Evolutionary conservation across 1,140 invertebrate genomes (phyloP).

Genomic region (Tetramorium parvispinum): DNA sequence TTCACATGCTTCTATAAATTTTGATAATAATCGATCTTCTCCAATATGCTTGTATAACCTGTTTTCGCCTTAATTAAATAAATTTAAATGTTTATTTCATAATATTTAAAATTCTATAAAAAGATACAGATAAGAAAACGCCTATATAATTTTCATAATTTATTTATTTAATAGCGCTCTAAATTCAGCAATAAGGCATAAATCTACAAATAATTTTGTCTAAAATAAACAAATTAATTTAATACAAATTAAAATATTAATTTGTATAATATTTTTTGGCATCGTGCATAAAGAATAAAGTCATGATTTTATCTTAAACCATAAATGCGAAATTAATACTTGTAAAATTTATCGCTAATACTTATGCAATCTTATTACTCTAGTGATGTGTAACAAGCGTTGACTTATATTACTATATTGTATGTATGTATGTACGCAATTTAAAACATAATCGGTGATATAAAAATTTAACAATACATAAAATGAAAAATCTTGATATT

Average conservation of each 20-base stretch:
- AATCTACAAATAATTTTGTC: neutral
- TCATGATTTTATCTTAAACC: neutral
- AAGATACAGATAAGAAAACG: neutral
- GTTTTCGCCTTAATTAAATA: neutral
- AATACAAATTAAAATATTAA: neutral
- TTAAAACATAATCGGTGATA: slow-evolving; percentile 3
- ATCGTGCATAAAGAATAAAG: neutral
- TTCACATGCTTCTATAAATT: neutral
- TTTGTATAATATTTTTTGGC: slow-evolving; percentile 50
- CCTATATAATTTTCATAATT: no score
- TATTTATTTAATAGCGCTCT: no score
- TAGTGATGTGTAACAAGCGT: neutral
- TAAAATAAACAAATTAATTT: neutral
- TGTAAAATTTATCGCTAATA: neutral
- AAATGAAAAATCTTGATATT: neutral
- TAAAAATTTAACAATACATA: neutral
- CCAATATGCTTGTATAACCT: neutral
- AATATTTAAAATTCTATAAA: no score
- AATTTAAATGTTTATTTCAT: no score
- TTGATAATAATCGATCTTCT: neutral
- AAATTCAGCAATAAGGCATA: no score
- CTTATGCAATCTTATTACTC: neutral
- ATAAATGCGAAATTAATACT: neutral
- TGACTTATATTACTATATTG: neutral
- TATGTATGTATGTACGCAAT: no score